Evolutionary conservation across 2,113 vertebrate genomes (phyloP), one percentile per base, ranked within the genome.

Genomic region (Thalassarche chlororhynchos): DNA sequence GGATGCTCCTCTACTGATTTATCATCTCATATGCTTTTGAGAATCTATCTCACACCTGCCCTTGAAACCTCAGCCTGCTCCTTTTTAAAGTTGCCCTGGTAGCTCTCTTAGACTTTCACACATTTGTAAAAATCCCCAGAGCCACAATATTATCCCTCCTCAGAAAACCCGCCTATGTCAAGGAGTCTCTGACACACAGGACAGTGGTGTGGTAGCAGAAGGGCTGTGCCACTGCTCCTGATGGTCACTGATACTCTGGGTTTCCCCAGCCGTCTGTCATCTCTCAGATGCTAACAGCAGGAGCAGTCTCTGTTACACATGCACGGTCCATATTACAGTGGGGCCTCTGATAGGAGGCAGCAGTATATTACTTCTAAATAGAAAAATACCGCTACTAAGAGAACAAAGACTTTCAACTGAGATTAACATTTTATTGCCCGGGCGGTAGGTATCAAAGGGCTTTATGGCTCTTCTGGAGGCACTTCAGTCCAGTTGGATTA

Each of bases 371-470:
- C 90, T 80, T 54, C 85, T 90, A 80, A 94, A 76, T 9, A 83
- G 87, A 91, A 95, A 88, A 93, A 69, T 42, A 70, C 78, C 6
- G 12, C 87, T 83, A 31, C 72, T 10, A 75, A 70, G 66, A 93
- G 87, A 97, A 97, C 82, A 97, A 97, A 97, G 90, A 36, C 89
- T 97, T 97, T 80, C 81, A 87, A 10, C 77, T 38, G 38, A 72
- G 87, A 96, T 93, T 69, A 93, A 87, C 75, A 25, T 94, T 93
- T 95, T 83, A 91, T 94, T 97, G 96, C 66, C 90, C 77, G 71
- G 66, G 87, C 3, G 2, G 78, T 69, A 72, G 87, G 84, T 96
- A 97, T 95, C 84, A 97, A 96, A 97, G 83, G 51, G 76, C 68
- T 89, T 96, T 87, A 70, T 40, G 60, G 57, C 78, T 96, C 93